Conservation (phyloP, 2,113 vertebrate species). For the Rutilus rutilus region DNA sequence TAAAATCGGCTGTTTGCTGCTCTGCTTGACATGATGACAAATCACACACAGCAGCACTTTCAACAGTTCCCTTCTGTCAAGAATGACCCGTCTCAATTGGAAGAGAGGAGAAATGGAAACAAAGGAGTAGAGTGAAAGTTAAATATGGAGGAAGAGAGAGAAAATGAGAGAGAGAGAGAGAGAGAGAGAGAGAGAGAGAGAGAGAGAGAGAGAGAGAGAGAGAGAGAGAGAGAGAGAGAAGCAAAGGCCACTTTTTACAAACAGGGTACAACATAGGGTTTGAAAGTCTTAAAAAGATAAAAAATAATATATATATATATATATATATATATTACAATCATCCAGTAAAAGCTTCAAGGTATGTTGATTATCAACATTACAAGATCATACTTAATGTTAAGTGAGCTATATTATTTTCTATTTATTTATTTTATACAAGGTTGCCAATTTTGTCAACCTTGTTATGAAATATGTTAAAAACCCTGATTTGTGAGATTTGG, state of each 20-base stretch:
- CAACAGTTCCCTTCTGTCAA: slow-evolving; percentile 49
- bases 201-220: slow-evolving; percentile 11
- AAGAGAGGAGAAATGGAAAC: slow-evolving; percentile 2
- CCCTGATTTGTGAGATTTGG: not conserved
- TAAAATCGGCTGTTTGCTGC: slow-evolving; percentile 61
- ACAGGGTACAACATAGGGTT: not conserved
- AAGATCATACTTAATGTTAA: not conserved
- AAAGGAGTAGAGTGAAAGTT: slow-evolving; percentile 17
- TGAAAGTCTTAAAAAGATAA: not conserved
- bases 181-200: not conserved
- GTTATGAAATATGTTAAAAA: not conserved
- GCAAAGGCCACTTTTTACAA: not conserved
- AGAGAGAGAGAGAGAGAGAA: not conserved
- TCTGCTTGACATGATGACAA: slow-evolving; percentile 62
- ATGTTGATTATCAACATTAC: not conserved
- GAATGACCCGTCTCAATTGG: slow-evolving; percentile 23
- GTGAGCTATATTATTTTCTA: no score
- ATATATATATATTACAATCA: no score
- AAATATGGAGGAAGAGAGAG: slow-evolving; percentile 18
- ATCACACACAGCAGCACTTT: slow-evolving; percentile 53
- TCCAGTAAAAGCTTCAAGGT: no score
- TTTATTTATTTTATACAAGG: not conserved
- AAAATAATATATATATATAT: no score
- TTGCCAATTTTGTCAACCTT: not conserved
- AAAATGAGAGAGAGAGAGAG: not conserved